phyloP scores from a whole-genome alignment of 2,888 invertebrate species.

The Bombyx huttoni region DNA sequence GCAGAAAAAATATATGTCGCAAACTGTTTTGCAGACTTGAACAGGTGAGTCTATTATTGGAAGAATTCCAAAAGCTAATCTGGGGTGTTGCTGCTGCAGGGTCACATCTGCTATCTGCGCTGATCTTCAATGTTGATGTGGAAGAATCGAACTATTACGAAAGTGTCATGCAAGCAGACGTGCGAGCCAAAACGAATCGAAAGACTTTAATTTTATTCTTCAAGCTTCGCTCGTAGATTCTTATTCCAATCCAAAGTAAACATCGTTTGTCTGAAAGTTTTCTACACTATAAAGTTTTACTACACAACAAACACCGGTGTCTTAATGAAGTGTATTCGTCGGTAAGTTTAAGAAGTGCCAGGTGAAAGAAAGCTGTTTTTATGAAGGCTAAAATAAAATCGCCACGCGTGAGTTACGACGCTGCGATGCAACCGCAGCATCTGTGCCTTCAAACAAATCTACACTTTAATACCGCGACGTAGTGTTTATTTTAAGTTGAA shows the following conservation, averaged over 20 bases:
- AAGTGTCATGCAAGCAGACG: constrained; percentile 53
- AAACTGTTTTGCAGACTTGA: neutral
- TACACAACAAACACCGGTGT: constrained; percentile 17
- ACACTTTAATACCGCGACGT: constrained; percentile 14
- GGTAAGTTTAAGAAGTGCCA: constrained; percentile 35
- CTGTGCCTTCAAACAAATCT: constrained; percentile 17
- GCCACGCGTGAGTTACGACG: constrained; percentile 38
- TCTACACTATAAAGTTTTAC: constrained; percentile 20
- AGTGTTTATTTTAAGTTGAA: constrained; percentile 18
- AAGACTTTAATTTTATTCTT: constrained; percentile 13
- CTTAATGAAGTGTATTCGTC: constrained; percentile 44
- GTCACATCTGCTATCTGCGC: constrained; percentile 53
- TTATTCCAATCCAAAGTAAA: constrained; percentile 2
- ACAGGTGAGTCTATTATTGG: constrained; percentile 14
- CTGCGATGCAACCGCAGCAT: constrained; percentile 35
- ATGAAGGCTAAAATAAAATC: constrained; percentile 47
- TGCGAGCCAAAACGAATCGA: constrained; percentile 17
- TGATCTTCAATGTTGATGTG: constrained; percentile 32
- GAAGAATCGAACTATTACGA: constrained; percentile 22
- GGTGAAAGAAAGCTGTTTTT: constrained; percentile 46
- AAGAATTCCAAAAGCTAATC: constrained; percentile 41
- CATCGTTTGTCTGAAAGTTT: constrained; percentile 2
- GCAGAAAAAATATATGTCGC: too few species aligned
- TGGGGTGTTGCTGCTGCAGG: constrained; percentile 37
- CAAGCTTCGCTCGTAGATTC: constrained; percentile 11